Base-by-base conservation (phyloP, 2,113 vertebrate species). In the Caracal caracal region DNA sequence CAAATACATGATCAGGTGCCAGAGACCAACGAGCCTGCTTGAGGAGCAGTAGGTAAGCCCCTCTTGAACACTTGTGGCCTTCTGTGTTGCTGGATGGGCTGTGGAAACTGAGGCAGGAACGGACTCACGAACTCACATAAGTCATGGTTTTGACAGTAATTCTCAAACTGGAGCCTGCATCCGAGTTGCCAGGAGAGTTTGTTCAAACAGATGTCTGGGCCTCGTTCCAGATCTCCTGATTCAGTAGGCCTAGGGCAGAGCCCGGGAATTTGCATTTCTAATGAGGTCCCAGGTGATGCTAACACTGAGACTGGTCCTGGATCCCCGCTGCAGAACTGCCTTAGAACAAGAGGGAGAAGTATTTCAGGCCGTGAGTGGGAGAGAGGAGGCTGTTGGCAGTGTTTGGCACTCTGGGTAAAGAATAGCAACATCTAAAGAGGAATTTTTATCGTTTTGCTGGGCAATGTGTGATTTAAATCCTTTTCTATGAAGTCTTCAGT, bases 381-480 rank as follows among this genome's bases (percentile, higher is more conserved):
- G 73, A 51, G n/a, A 49, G 5, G 12, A 47, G 49, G 30, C 19
- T 24, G 9, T 11, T 33, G 47, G 80, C 89, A 61, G 6, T 28
- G 22, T n/a, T 43, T 59, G 83, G 26, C 19, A 30, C 33, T 78
- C 76, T 75, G 37, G 43, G 49, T 30, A 81, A n/a, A 35, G 24
- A 79, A 80, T 13, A 43, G 37, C 59, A 30, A 53, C 17, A 19
- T 53, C 13, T 81, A 28, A 53, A 78, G 68, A 20, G 2, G 10
- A 73, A 59, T 13, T 63, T 92, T 94, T 24, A 33, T 78, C 87
- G 30, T 80, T 89, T 95, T 87, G 30, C 49, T 92, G 16, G 65
- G 22, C 20, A 43, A 49, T 63, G 17, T 75, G 37, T 43, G n/a
- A 76, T 59, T 76, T 76, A 47, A 86, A n/a, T 84, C 12, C 53